Percentiles rank a stretch among this genome's conserved stretches.
phyloP scores from a whole-genome alignment of 1,140 invertebrate species.

The Scaptomyza pallida region DNA sequence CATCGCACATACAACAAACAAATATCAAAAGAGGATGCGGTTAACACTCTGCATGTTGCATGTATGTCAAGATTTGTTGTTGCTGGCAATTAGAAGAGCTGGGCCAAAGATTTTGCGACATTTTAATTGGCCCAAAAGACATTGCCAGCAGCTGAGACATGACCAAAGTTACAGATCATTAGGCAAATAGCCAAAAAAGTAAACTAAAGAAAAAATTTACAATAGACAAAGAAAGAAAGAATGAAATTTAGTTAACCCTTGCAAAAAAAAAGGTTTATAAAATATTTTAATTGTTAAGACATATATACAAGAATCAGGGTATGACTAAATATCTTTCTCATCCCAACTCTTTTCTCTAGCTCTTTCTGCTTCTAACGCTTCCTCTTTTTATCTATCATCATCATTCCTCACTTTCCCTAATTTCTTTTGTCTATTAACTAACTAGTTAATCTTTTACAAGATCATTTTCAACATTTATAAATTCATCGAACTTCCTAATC shows the following conservation, averaged over 20 bases:
- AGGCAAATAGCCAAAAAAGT: constrained; percentile 64
- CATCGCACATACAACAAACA: too few relatives aligned
- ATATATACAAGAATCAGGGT: too few relatives aligned
- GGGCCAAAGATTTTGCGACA: constrained; percentile 34
- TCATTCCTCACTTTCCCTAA: too few relatives aligned
- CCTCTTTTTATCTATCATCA: too few relatives aligned
- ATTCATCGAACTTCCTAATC: neutral
- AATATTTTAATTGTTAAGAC: too few relatives aligned
- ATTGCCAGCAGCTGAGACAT: constrained; percentile 15
- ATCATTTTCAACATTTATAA: too few relatives aligned
- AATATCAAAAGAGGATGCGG: constrained; percentile 4
- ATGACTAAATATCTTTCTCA: too few relatives aligned
- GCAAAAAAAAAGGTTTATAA: too few relatives aligned
- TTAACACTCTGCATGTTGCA: constrained; percentile 4
- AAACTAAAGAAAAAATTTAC: neutral
- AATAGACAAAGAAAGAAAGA: constrained; percentile 2
- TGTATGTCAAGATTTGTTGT: constrained; percentile 40
- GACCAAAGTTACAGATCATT: constrained; percentile 54
- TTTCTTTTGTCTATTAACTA: too few relatives aligned
- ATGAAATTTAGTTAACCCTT: neutral
- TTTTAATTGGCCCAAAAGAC: constrained; percentile 67
- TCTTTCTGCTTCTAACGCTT: too few relatives aligned
- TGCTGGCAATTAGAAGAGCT: constrained; percentile 70
- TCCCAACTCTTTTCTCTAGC: too few relatives aligned
- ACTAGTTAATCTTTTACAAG: too few relatives aligned